Evolutionary conservation across 2,888 invertebrate genomes (phyloP), one percentile per base, ranked within the genome.

Genomic region (Polia nebulosa): DNA sequence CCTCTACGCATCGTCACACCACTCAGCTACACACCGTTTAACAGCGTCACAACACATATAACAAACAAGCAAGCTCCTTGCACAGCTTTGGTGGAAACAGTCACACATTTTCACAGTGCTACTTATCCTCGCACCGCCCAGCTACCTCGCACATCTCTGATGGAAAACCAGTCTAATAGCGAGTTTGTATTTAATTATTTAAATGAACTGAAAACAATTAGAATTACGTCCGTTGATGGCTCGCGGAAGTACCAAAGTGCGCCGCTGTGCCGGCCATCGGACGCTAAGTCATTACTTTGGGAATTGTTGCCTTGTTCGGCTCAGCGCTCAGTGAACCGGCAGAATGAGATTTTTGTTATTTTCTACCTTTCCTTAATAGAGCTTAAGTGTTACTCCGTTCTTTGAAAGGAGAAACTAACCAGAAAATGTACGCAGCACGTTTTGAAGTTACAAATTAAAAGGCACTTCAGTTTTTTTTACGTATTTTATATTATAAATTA

Each of bases 191-290:
- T 81, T 71, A 73, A 83, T 76, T 73, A 81, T 83, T 83, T 65
- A 83, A 81, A 77, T 81, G 67, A 81, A 72, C 68, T 76, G 69
- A 69, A 82, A 80, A 72, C 61, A 76, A 80, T 76, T 66, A 70
- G 77, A 64, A 70, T 67, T 70, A 77, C 53, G 73, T 66, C 58
- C 47, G 59, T 34, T 66, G 56, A 80, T 76, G 45, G 76, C 63
- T 60, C n/a, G 47, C 17, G 60, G 70, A 36, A 57, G 61, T 71
- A 13, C 13, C 29, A 6, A 49, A 74, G 58, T 51, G 61, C 39
- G 51, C 59, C 55, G 56, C 25, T 60, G 66, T 52, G 32, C 44
- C 45, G 70, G 25, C 67, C 76, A 53, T 45, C 68, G 67, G 69
- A 32, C 67, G 20, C 34, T 25, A 27, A 68, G 47, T 76, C 80